Evolutionary conservation across 2,797 vertebrate species (phyloP).

Genomic region (Enteromius anoplus): DNA sequence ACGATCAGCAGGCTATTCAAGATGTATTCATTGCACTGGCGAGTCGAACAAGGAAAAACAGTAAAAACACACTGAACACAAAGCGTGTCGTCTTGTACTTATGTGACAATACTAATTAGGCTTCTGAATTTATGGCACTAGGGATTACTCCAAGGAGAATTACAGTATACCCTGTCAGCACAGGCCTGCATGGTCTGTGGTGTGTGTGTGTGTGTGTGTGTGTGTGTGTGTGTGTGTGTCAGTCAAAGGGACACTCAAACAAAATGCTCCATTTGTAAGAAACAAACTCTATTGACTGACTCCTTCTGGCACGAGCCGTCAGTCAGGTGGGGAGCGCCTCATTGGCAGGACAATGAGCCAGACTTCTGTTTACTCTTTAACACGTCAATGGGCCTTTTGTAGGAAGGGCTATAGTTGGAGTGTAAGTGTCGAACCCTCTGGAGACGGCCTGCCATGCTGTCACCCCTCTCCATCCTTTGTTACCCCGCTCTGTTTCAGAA

Average conservation of each 20-base stretch:
- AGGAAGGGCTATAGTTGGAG: constrained; percentile 47
- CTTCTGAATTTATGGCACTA: constrained; percentile 49
- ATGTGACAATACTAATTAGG: constrained; percentile 39
- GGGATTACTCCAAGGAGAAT: constrained; percentile 38
- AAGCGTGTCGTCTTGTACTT: constrained; percentile 1
- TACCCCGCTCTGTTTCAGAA: constrained; percentile 36
- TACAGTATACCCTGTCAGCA: constrained; percentile 21
- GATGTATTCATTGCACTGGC: not conserved
- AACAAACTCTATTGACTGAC: constrained; percentile 73
- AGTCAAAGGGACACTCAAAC: constrained; percentile 41
- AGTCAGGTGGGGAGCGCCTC: constrained; percentile 74
- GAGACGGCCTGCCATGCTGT: constrained; percentile 57
- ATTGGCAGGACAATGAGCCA: constrained; percentile 76
- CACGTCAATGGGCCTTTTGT: constrained; percentile 76
- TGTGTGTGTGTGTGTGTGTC: constrained; percentile 49
- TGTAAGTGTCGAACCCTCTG: constrained; percentile 57
- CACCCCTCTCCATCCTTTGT: constrained; percentile 49
- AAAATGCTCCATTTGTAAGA: constrained; percentile 67
- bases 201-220: constrained; percentile 32
- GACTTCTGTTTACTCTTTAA: constrained; percentile 78
- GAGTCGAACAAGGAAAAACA: not conserved
- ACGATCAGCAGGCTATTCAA: constrained; percentile 27
- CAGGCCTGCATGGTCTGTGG: constrained; percentile 28
- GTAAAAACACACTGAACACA: constrained; percentile 19
- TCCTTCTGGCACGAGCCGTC: constrained; percentile 70